phyloP scores from a whole-genome alignment of 2,888 invertebrate species.

The Thysanoteuthis rhombus region DNA sequence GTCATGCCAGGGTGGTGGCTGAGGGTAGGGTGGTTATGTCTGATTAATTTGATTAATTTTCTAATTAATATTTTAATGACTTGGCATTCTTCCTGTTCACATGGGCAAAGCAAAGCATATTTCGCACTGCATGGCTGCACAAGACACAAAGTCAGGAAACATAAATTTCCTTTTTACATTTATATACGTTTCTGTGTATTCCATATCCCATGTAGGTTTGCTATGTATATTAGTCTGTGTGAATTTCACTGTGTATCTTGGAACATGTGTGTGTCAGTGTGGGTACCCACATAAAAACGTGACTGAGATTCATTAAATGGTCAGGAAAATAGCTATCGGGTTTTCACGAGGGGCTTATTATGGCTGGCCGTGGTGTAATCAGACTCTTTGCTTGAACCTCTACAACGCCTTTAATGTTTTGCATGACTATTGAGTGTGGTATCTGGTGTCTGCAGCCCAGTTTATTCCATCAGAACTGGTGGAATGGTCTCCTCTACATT shows the following conservation, averaged over 20 bases:
- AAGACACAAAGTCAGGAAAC: background rate
- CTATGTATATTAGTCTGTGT: too few relatives aligned
- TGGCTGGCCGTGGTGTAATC: background rate
- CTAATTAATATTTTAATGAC: background rate
- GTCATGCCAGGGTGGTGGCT: background rate
- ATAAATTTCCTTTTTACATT: background rate
- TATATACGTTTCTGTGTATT: background rate
- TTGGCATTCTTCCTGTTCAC: slow-evolving; percentile 12
- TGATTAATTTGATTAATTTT: slow-evolving; percentile 12
- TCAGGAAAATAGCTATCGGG: slow-evolving; percentile 14
- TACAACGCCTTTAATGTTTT: background rate
- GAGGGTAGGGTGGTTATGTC: background rate
- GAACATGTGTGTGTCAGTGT: background rate
- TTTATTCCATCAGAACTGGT: too few relatives aligned
- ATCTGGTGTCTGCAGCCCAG: background rate
- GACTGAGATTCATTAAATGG: background rate
- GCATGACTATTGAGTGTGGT: background rate
- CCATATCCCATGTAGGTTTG: background rate
- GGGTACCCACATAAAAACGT: background rate
- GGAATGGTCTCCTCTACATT: background rate
- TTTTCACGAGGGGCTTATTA: background rate
- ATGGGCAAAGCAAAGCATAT: background rate
- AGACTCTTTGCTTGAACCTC: background rate
- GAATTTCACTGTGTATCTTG: too few relatives aligned
- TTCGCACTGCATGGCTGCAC: background rate